These are phyloP conservation scores for Parotocinclus haroldoi DNA, from an alignment of 2,797 vertebrate genomes.

Conservation along the genomic window DNA sequence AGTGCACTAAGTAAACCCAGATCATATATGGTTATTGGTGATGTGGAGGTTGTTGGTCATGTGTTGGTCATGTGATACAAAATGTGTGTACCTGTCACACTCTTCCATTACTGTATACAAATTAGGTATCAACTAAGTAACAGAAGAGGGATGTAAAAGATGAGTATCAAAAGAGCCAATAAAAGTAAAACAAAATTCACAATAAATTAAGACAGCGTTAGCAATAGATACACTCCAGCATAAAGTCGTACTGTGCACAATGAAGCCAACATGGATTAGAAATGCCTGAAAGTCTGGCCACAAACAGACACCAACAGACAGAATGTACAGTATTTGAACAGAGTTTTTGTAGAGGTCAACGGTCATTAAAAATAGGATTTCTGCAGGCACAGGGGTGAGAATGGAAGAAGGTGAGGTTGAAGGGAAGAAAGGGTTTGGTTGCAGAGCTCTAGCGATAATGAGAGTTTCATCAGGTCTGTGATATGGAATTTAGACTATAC, in stretches of 20 bases:
- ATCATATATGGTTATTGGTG: too few species aligned
- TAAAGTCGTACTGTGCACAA: conserved; percentile 2
- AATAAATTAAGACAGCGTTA: conserved; percentile 28
- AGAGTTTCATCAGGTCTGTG: conserved; percentile 57
- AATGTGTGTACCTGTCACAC: too few species aligned
- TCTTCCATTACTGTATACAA: too few species aligned
- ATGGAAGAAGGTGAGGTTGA: conserved; percentile 15
- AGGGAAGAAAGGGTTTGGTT: conserved; percentile 51
- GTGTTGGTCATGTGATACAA: too few species aligned
- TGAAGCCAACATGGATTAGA: conserved; percentile 6
- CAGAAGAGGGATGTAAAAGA: background rate
- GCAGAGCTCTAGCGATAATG: conserved; percentile 42
- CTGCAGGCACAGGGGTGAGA: conserved; percentile 2
- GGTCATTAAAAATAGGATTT: conserved; percentile 15
- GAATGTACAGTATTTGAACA: background rate
- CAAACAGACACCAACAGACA: background rate
- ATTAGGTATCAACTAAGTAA: too few species aligned
- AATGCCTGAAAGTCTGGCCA: background rate
- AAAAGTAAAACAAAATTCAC: too few species aligned
- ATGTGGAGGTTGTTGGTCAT: too few species aligned
- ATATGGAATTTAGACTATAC: conserved; percentile 25
- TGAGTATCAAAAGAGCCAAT: too few species aligned
- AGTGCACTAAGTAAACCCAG: too few species aligned
- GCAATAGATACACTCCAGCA: conserved; percentile 27
- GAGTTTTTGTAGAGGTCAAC: conserved; percentile 1